Evolutionary conservation across 1,140 invertebrate genomes (phyloP), one percentile per base, ranked within the genome.

Genomic region (Drosophila lacteicornis): DNA sequence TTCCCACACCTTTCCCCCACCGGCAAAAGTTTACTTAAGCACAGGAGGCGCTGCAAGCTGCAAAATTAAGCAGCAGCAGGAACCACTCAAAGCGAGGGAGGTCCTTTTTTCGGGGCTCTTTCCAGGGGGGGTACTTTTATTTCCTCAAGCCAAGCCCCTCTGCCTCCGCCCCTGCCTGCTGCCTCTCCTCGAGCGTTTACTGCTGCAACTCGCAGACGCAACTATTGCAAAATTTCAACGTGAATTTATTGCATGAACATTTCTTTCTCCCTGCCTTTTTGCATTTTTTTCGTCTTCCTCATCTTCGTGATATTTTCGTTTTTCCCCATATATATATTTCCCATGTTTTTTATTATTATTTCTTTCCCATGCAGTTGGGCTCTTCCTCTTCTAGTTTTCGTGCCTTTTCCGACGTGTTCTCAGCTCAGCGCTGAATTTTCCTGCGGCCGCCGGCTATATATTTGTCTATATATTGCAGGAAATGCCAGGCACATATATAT

Each of bases 171-270:
- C 19, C 19, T 12, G 36, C 45, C 57, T 47, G 25, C 67, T 75
- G 33, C 50, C n/a, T n/a, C n/a, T 56, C 56, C 30, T 58, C 47
- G 62, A 71, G 59, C 62, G 58, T 60, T 55, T 69, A 69, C 75
- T 76, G 65, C 67, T 65, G 77, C 62, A 65, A 79, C 75, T 78
- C 67, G 56, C 49, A 84, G 81, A 80, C 59, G 81, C 82, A 84
- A 77, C 78, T 82, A 86, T 86, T 86, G 79, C 75, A 79, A 82
- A 86, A 82, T 86, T 86, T 81, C 70, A 82, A 79, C 82, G 79
- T 86, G 62, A 86, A 86, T 86, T 86, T 86, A 86, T 82, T 86
- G 82, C 82, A 79, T 56, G 67, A 79, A 82, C 66, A 79, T 82
- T 61, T 75, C 70, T 75, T 66, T 80, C 68, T 69, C 77, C 46